Percentiles rank a stretch among this genome's conserved stretches.
Evolutionary conservation across 2,113 vertebrate genomes (phyloP).

Genomic region (Eclectus roratus): DNA sequence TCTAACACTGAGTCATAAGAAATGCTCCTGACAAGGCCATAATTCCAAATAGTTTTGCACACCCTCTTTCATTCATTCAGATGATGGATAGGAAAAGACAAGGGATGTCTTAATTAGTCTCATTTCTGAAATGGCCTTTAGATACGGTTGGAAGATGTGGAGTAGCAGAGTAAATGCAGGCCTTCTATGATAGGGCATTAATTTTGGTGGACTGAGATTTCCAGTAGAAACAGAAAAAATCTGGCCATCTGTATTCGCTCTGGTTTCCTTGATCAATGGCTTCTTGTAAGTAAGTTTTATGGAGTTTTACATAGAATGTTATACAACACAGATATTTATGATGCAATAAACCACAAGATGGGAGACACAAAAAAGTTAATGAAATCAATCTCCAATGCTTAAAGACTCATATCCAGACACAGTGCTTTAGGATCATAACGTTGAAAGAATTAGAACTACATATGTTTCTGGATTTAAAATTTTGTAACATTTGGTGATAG

Average conservation of each 20-base stretch:
- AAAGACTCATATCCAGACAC: background rate
- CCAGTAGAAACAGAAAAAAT: background rate
- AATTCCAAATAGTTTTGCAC: background rate
- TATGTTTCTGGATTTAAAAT: background rate
- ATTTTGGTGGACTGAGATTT: background rate
- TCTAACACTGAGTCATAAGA: background rate
- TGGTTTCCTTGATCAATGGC: background rate
- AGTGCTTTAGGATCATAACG: background rate
- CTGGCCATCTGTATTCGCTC: background rate
- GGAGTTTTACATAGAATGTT: background rate
- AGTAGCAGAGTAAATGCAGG: background rate
- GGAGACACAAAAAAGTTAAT: background rate
- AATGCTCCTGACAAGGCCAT: background rate
- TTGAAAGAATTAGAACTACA: background rate
- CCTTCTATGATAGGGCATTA: background rate
- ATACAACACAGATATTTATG: background rate
- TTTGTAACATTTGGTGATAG: background rate
- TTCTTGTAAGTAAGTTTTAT: constrained; percentile 1
- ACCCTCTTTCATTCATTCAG: background rate
- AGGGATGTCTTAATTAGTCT: background rate
- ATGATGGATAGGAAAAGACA: background rate
- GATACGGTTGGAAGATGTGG: background rate
- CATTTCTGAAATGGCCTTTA: background rate
- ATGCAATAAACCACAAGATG: background rate
- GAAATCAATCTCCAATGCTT: background rate